A percentile compares a stretch with the other conserved stretches of the same genome.
Evolutionary conservation across 2,797 vertebrate genomes (phyloP).

Genomic region (Chiroxiphia lanceolata): DNA sequence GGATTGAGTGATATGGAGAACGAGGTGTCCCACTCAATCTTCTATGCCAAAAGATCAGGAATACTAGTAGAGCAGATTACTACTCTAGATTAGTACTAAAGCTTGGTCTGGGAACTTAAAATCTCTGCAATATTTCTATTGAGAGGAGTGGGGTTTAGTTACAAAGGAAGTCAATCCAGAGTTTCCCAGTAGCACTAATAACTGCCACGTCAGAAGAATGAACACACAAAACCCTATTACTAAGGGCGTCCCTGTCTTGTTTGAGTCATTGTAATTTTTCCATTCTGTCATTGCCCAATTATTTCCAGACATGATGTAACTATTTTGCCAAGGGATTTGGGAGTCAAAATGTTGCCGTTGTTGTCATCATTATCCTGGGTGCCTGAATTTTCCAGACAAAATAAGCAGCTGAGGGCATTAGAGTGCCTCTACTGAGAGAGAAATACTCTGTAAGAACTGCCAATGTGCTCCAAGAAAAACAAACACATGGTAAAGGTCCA

Average conservation of each 20-base stretch:
- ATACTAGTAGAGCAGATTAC: background rate
- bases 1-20: background rate
- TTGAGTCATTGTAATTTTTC: constrained; percentile 47
- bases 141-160: background rate
- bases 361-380: constrained; percentile 52
- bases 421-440: background rate
- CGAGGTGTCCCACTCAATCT: background rate
- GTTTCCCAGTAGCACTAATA: background rate
- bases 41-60: background rate
- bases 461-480: constrained; percentile 47
- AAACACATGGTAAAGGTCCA: constrained; percentile 21
- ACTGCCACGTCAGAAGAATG: background rate
- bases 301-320: constrained; percentile 66
- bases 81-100: background rate
- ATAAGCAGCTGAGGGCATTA: constrained; percentile 48
- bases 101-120: background rate
- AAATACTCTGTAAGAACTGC: constrained; percentile 25
- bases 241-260: background rate
- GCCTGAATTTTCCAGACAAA: constrained; percentile 62
- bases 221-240: background rate
- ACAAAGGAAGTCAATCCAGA: background rate
- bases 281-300: constrained; percentile 59
- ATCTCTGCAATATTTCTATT: background rate
- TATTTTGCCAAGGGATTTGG: constrained; percentile 57
- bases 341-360: constrained; percentile 48